These are phyloP conservation scores for Rhopalosiphum padi DNA, from an alignment of 1,140 invertebrate species.

Conservation along the genomic window DNA sequence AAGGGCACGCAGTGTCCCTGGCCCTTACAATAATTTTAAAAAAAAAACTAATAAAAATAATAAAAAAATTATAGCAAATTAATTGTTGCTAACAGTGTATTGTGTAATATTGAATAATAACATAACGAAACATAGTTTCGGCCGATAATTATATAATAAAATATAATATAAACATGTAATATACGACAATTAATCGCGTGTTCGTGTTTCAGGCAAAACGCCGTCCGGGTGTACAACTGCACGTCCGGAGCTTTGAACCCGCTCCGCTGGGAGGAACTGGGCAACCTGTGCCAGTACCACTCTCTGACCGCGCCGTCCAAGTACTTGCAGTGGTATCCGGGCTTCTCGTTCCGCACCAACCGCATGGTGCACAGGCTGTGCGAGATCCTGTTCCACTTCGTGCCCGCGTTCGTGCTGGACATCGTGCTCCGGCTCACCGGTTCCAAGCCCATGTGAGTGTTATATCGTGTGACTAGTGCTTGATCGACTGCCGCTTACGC, in stretches of 20 bases:
- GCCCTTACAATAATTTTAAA: too few relatives aligned
- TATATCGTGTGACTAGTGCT: background rate
- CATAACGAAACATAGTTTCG: too few relatives aligned
- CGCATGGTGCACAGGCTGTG: constrained; percentile 75
- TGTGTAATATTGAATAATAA: too few relatives aligned
- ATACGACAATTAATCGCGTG: background rate
- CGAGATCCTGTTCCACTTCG: constrained; percentile 75
- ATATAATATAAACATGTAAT: too few relatives aligned
- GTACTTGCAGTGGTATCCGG: constrained; percentile 87
- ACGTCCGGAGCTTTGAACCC: constrained; percentile 86
- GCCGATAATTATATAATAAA: too few relatives aligned
- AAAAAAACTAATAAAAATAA: too few relatives aligned
- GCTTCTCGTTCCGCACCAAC: constrained; percentile 78
- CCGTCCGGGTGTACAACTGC: constrained; percentile 82
- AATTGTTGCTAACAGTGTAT: too few relatives aligned
- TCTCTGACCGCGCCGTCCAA: constrained; percentile 78
- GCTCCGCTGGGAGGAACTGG: constrained; percentile 83
- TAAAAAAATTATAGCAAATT: too few relatives aligned
- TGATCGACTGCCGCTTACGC: too few relatives aligned
- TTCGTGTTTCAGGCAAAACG: constrained; percentile 59
- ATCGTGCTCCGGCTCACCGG: constrained; percentile 73
- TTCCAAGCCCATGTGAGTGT: constrained; percentile 78
- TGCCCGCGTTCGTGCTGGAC: constrained; percentile 83
- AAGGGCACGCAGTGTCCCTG: too few relatives aligned
- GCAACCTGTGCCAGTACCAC: constrained; percentile 72